These are phyloP conservation scores for Zelostemma sp. DNA, from an alignment of 1,140 invertebrate species.

Conservation along the genomic window DNA sequence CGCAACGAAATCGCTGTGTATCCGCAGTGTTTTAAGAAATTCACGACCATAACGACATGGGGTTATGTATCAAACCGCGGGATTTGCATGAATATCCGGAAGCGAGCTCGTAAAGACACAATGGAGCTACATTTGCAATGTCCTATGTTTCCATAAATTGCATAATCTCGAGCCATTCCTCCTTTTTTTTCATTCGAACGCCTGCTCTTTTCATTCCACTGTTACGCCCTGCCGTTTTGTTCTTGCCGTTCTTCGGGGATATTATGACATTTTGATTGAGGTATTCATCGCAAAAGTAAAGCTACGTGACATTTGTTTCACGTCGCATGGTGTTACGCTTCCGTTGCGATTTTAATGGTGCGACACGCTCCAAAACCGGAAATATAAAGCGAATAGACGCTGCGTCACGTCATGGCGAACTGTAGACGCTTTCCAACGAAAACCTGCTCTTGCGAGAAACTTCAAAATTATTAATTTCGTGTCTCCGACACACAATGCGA, in stretches of 20 bases:
- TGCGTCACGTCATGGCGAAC: constrained; percentile 24
- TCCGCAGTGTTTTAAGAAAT: constrained; percentile 15
- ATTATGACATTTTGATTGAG: constrained; percentile 39
- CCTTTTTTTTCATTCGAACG: constrained; percentile 32
- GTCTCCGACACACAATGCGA: no score
- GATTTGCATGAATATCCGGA: constrained; percentile 40
- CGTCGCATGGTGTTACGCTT: constrained; percentile 3
- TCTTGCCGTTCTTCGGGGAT: constrained; percentile 6
- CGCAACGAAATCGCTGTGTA: constrained; percentile 12
- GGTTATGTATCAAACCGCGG: constrained; percentile 23
- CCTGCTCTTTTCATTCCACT: constrained; percentile 5
- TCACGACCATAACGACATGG: constrained; percentile 11
- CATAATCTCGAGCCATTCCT: constrained; percentile 42
- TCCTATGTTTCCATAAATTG: constrained; percentile 35
- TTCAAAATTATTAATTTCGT: constrained; percentile 37
- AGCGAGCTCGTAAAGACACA: constrained; percentile 26
- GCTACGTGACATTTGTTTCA: constrained; percentile 21
- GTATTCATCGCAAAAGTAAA: constrained; percentile 36
- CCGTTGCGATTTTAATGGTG: constrained; percentile 22
- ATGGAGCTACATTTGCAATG: constrained; percentile 22
- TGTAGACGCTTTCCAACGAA: constrained; percentile 10
- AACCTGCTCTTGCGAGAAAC: constrained; percentile 20
- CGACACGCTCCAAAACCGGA: constrained; percentile 25
- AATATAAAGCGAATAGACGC: constrained; percentile 48
- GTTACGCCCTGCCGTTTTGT: constrained; percentile 1